Base-by-base conservation (phyloP, 2,797 vertebrate species). In the Xyrichtys novacula region DNA sequence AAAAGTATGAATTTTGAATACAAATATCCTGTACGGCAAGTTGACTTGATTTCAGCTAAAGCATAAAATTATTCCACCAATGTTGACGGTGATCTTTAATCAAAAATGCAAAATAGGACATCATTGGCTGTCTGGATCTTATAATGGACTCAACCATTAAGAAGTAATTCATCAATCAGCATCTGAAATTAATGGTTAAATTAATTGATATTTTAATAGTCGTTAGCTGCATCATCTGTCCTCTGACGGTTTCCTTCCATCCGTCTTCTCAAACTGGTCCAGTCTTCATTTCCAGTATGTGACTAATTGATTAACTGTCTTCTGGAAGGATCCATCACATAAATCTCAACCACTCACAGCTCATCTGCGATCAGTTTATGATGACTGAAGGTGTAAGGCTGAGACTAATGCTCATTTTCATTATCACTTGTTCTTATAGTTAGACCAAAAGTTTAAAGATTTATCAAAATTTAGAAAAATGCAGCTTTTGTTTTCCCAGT, bases 241-340 rank as follows among this genome's bases (percentile, higher is more conserved):
- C 49, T 36, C 52, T 26, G 46, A 52, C n/a, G 26, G 34, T 40
- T 28, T 26, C 50, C 39, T 10, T 31, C 32, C 34, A 7, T 46
- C 44, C 19, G 17, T 5, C 20, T 20, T 29, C 52, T 20, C 15
- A 62, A 29, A 50, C 46, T 26, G 48, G 19, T 31, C 7, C 7
- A 34, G 26, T 40, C 28, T 34, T 68, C n/a, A 31, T 44, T 61
- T 56, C 42, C 64, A 50, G 32, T 25, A 17, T 14, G 8, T 53
- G 56, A 66, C 26, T 38, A 44, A 56, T 43, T 48, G 48, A 52
- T 29, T 55, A 26, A 53, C 42, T 22, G 44, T 26, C 48, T 15
- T 47, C 57, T 10, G 1, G 10, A 40, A 25, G 38, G 48, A 59
- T 43, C 28, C 43, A 62, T 58, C 40, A 60, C 42, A 14, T 48